These are phyloP conservation scores for Uloborus plumipes DNA, from an alignment of 2,888 invertebrate genomes.

Conservation along the genomic window DNA sequence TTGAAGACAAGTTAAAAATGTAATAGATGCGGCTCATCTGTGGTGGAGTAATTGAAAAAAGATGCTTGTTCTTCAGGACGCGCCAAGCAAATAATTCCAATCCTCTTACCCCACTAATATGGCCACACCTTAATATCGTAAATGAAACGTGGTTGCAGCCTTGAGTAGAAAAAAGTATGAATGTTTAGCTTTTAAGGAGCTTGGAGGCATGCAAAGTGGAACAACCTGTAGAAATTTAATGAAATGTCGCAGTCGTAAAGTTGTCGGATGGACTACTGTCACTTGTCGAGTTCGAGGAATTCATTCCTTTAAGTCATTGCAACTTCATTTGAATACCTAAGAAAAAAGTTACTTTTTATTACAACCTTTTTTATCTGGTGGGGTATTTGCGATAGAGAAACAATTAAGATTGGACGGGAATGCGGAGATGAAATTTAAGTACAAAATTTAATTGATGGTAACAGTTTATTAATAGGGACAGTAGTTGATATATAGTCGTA, in stretches of 20 bases:
- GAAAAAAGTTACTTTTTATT: too few species aligned
- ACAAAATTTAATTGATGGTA: too few species aligned
- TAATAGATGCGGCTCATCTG: conserved; percentile 33
- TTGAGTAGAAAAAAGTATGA: conserved; percentile 51
- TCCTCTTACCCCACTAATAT: conserved; percentile 52
- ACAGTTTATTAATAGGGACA: too few species aligned
- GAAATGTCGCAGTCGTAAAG: conserved; percentile 47
- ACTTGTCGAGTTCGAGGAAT: too few species aligned
- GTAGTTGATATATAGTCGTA: too few species aligned
- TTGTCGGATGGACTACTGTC: background rate
- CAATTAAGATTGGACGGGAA: too few species aligned
- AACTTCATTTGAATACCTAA: too few species aligned
- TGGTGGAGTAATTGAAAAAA: conserved; percentile 56
- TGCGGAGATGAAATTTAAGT: too few species aligned
- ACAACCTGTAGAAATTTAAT: conserved; percentile 54
- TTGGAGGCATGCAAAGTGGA: conserved; percentile 56
- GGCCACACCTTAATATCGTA: conserved; percentile 61
- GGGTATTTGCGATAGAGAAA: too few species aligned
- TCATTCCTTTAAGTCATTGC: too few species aligned
- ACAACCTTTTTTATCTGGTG: too few species aligned
- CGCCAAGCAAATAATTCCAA: conserved; percentile 55
- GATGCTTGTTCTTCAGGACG: conserved; percentile 54
- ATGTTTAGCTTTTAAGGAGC: conserved; percentile 51
- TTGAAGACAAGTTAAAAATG: conserved; percentile 52
- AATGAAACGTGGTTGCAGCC: conserved; percentile 54